Base-by-base conservation (phyloP, 1,140 invertebrate species). In the Pseudoatta argentina region DNA sequence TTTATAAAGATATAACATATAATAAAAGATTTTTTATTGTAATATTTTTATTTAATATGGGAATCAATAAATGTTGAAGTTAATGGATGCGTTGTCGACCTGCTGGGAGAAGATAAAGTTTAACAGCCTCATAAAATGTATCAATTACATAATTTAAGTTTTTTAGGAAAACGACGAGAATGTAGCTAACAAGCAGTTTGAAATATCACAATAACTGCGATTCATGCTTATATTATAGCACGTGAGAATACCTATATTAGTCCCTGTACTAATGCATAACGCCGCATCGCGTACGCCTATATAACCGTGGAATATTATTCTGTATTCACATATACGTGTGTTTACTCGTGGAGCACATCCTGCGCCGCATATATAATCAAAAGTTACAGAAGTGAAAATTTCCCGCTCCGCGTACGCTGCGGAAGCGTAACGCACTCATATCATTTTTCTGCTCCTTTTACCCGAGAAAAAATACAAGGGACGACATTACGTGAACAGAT, bases 321-420 rank as follows among this genome's bases (percentile, higher is more conserved):
- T 55, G 24, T 73, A 75, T 83, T 61, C 69, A 67, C 39, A 30
- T 39, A 72, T 24, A 34, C 27, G 27, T 72, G 24, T 83, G 69
- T 83, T 83, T 73, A 61, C 79, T 55, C 67, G 79, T 34, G 51
- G 66, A n/a, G 48, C 64, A 66, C 48, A 82, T 67, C 66, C 66
- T 72, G 34, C 27, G 18, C 67, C 12, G 39, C 67, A 73, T 51
- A 75, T 75, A 83, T 83, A 81, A 81, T 27, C 69, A 30, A 61
- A 39, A 83, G 39, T 83, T 83, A 83, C 79, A 83, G 69, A 83
- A 83, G 79, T 73, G 79, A 83, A 75, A 83, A 83, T 83, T 75
- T 83, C 44, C 55, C 55, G 79, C 55, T 75, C 8, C 27, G 69
- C 44, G 34, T 61, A 83, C 8, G 39, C 69, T 18, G 24, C 24